These are phyloP conservation scores for Drosophila sulfurigaster DNA, from an alignment of 1,140 invertebrate genomes.

Conservation along the genomic window DNA sequence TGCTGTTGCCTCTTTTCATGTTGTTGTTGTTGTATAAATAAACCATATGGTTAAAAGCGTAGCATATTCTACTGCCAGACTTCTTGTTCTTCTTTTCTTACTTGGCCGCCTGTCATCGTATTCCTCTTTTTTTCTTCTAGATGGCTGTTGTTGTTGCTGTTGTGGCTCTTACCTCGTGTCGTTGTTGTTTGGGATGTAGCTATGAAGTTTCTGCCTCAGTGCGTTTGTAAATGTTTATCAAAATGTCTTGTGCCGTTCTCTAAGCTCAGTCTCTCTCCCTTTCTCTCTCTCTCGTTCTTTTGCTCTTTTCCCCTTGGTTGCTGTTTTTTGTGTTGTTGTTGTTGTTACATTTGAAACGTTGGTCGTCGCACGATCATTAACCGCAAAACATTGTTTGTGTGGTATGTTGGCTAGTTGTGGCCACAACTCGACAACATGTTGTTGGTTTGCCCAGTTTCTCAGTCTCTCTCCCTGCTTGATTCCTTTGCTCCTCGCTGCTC, in stretches of 20 bases:
- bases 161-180: constrained; percentile 54
- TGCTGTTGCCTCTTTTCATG: constrained; percentile 13
- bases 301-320: constrained; percentile 16
- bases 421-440: constrained; percentile 62
- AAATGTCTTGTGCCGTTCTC: constrained; percentile 80
- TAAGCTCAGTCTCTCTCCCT: constrained; percentile 13
- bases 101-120: constrained; percentile 44
- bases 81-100: constrained; percentile 43
- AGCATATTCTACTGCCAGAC: constrained; percentile 70
- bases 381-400: constrained; percentile 76
- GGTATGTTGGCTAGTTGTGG: constrained; percentile 52
- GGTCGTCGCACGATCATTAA: constrained; percentile 75
- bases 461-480: constrained; percentile 29
- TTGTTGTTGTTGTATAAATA: constrained; percentile 76
- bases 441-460: not conserved
- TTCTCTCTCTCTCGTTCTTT: constrained; percentile 3
- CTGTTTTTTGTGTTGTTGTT: constrained; percentile 13
- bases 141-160: constrained; percentile 40
- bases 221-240: constrained; percentile 83
- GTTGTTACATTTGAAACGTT: constrained; percentile 66
- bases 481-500: not conserved
- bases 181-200: constrained; percentile 51
- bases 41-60: constrained; percentile 83
- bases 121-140: constrained; percentile 8
- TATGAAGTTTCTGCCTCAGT: constrained; percentile 75